phyloP scores from a whole-genome alignment of 1,140 invertebrate species.

The Drosophila nasuta region DNA sequence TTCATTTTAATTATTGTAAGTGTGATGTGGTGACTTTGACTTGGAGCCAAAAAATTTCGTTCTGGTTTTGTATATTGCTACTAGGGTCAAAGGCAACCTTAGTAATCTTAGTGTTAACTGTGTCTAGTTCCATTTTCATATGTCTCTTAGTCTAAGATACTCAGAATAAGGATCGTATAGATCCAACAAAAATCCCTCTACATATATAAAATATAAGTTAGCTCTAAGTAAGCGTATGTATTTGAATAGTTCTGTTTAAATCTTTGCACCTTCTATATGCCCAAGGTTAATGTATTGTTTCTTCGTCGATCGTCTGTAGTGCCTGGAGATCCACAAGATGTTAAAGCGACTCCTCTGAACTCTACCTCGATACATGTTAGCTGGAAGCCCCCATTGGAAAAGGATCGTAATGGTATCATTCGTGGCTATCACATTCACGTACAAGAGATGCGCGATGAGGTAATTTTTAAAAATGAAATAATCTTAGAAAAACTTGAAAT shows the following conservation, averaged over 20 bases:
- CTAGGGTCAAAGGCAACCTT: conserved; percentile 60
- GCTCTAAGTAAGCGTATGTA: conserved; percentile 29
- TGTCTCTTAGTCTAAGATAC: conserved; percentile 53
- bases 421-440: conserved; percentile 98
- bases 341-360: conserved; percentile 94
- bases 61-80: conserved; percentile 66
- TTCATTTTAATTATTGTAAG: conserved; percentile 53
- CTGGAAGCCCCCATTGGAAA: conserved; percentile 95
- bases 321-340: conserved; percentile 97
- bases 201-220: conserved; percentile 51
- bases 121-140: conserved; percentile 43
- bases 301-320: conserved; percentile 88
- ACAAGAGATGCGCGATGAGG: conserved; percentile 95
- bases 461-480: conserved; percentile 71
- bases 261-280: conserved; percentile 35
- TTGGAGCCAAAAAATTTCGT: conserved; percentile 64
- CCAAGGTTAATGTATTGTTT: conserved; percentile 62
- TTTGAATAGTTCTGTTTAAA: conserved; percentile 2
- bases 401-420: conserved; percentile 98
- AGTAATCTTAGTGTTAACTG: conserved; percentile 44
- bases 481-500: not conserved
- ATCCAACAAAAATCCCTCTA: not conserved
- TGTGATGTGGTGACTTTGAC: conserved; percentile 78
- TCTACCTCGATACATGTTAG: conserved; percentile 96
- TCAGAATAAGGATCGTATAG: conserved; percentile 32